These are phyloP conservation scores for Pilophorus perplexus DNA, from an alignment of 2,888 invertebrate species.

Conservation along the genomic window DNA sequence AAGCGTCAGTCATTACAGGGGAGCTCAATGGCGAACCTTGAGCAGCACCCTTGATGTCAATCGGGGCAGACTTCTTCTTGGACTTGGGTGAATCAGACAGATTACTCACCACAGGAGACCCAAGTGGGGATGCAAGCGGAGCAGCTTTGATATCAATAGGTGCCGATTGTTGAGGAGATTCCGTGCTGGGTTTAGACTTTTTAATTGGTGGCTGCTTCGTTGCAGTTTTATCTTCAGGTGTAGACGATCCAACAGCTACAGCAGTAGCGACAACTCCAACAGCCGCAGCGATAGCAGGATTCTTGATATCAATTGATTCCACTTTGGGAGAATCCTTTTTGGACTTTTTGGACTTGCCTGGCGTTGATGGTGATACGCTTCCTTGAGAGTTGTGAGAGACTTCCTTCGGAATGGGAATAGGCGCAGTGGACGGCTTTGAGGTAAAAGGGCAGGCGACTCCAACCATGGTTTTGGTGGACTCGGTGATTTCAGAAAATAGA, in stretches of 20 bases:
- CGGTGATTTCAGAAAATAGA: slow-evolving; percentile 20
- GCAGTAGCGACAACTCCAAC: no score
- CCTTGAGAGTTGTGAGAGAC: no score
- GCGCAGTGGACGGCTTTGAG: not conserved
- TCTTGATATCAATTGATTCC: not conserved
- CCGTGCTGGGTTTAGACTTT: slow-evolving; percentile 5
- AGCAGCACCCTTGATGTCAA: no score
- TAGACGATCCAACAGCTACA: no score
- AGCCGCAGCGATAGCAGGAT: no score
- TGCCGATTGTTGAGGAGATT: not conserved
- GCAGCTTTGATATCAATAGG: not conserved
- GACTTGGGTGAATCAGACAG: not conserved
- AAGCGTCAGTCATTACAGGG: no score
- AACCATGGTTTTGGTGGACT: not conserved
- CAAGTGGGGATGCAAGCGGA: not conserved
- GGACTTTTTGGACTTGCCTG: not conserved
- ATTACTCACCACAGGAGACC: not conserved
- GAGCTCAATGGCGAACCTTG: no score
- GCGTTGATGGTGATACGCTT: no score
- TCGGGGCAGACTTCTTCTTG: no score
- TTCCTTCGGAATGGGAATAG: not conserved
- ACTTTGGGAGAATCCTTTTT: no score
- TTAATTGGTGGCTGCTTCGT: not conserved
- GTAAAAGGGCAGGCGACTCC: slow-evolving; percentile 23
- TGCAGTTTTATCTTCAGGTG: not conserved